Evolutionary conservation across 2,797 vertebrate genomes (phyloP).

Genomic region (Apogon hyalosoma): DNA sequence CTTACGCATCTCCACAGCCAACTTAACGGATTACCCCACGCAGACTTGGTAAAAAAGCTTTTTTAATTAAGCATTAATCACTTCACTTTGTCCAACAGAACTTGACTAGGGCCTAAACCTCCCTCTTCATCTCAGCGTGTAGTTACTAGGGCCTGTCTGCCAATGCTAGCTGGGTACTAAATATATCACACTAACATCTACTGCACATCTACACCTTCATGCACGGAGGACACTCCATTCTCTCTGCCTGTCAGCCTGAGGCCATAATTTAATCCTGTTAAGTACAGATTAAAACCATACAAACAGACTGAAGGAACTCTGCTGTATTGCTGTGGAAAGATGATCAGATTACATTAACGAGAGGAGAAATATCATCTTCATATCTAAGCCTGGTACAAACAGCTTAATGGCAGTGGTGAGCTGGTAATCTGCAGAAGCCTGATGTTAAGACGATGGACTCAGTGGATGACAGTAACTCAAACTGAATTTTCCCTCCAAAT

Average conservation of each 20-base stretch:
- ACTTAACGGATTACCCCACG: slow-evolving; percentile 71
- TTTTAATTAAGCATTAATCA: slow-evolving; percentile 73
- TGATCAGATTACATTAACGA: slow-evolving; percentile 23
- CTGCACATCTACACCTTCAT: slow-evolving; percentile 42
- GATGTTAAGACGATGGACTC: too few species aligned
- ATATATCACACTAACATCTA: slow-evolving; percentile 62
- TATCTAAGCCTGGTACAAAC: slow-evolving; percentile 1
- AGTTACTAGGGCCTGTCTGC: slow-evolving; percentile 56
- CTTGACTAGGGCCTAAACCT: slow-evolving; percentile 60
- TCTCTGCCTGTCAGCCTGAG: slow-evolving; percentile 27
- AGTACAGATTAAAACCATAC: slow-evolving; percentile 50
- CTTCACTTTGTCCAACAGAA: slow-evolving; percentile 67
- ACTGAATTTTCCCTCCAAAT: too few species aligned
- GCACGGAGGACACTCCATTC: slow-evolving; percentile 46
- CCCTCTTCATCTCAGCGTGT: slow-evolving; percentile 57
- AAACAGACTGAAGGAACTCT: slow-evolving; percentile 21
- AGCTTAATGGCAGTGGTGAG: neutral
- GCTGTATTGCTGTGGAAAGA: neutral
- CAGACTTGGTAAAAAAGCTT: slow-evolving; percentile 56
- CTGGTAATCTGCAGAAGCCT: neutral
- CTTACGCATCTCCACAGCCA: slow-evolving; percentile 49
- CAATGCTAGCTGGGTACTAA: slow-evolving; percentile 55
- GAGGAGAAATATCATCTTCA: slow-evolving; percentile 10
- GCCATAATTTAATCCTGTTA: slow-evolving; percentile 50
- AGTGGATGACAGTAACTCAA: too few species aligned